Percentiles rank a stretch among this genome's conserved stretches.
Evolutionary conservation across 2,888 invertebrate species (phyloP).

Genomic region (Lissocephala sabroskyi): DNA sequence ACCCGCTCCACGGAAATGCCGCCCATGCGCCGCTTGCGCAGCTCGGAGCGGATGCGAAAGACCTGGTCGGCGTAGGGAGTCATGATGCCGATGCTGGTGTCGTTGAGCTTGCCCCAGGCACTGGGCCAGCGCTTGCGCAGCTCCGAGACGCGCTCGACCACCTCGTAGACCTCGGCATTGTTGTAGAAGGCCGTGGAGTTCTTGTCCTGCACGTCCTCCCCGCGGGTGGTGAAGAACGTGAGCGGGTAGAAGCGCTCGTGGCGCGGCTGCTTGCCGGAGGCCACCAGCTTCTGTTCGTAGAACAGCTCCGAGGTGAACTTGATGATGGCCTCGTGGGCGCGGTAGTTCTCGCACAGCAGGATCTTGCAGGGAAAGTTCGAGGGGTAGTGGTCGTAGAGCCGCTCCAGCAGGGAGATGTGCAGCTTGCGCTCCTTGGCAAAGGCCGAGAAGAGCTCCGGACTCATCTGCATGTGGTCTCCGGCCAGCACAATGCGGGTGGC

Average conservation of each 20-base stretch:
- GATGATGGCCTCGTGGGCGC: slow-evolving; percentile 87
- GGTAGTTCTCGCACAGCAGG: slow-evolving; percentile 85
- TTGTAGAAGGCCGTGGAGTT: slow-evolving; percentile 87
- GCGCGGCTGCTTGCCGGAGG: slow-evolving; percentile 80
- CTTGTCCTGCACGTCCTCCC: slow-evolving; percentile 85
- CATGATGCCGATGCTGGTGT: slow-evolving; percentile 87
- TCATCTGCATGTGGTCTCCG: slow-evolving; percentile 90
- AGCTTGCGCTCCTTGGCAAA: slow-evolving; percentile 81
- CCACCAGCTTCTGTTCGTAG: slow-evolving; percentile 83
- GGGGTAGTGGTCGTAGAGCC: slow-evolving; percentile 85
- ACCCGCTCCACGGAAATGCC: slow-evolving; percentile 87
- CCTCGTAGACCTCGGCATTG: slow-evolving; percentile 85
- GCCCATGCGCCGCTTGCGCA: slow-evolving; percentile 81
- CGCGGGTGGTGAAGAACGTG: slow-evolving; percentile 85
- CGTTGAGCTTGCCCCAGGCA: slow-evolving; percentile 82
- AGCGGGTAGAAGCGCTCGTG: slow-evolving; percentile 83
- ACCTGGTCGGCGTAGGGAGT: slow-evolving; percentile 88
- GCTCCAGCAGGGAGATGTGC: slow-evolving; percentile 83
- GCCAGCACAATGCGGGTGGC: slow-evolving; percentile 85
- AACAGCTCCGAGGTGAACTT: slow-evolving; percentile 87
- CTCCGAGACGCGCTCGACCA: slow-evolving; percentile 83
- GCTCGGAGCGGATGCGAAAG: slow-evolving; percentile 81
- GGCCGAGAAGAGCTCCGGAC: slow-evolving; percentile 85
- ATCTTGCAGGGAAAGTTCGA: slow-evolving; percentile 83
- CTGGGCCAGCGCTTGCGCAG: slow-evolving; percentile 83